Evolutionary conservation across 2,797 vertebrate genomes (phyloP), one percentile per base, ranked within the genome.

Genomic region (Cuniculus paca): DNA sequence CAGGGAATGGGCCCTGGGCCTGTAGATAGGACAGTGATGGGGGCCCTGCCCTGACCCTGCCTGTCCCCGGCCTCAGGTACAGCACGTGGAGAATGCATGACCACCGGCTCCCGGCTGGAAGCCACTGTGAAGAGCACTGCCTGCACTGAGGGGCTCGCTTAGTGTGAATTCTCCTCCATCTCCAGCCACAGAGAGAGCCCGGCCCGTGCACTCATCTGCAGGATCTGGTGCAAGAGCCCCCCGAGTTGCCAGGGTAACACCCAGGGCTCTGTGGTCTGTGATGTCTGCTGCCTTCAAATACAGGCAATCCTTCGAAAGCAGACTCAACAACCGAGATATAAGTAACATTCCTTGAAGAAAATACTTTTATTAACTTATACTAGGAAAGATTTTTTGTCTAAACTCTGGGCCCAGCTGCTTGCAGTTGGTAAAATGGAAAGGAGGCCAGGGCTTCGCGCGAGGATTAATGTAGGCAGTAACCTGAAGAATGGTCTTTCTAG

Each of bases 291-390:
- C 81, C 42, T 75, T 93, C 90, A 88, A 93, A 94, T 9, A 60
- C 77, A 50, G 63, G 72, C 45, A 87, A 13, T 65, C 16, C 42
- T 96, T 72, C 78, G 58, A 96, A 96, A 95, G 75, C 11, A 77
- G 48, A 88, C 56, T 77, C 52, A 74, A 12, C 74, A 90, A 90
- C 45, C 61, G 78, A 79, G 78, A 79, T 52, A 65, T 48, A 82
- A 81, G 65, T 80, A 78, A 88, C 34, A 91, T 81, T 94, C 20
- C 45, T 31, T 89, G 28, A 94, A 72, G 20, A 96, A 65, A 81
- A 68, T 65, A 91, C 61, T 82, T 92, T 82, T 87, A 74, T 87
- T 95, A 84, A 88, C 80, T 68, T 90, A 89, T 0, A 80, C 20
- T 65, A 92, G 81, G 58, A 65, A 95, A 96, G 74, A 82, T 54